phyloP scores from a whole-genome alignment of 2,113 vertebrate genomes.

The Gnathonemus echidnorhynchus region DNA sequence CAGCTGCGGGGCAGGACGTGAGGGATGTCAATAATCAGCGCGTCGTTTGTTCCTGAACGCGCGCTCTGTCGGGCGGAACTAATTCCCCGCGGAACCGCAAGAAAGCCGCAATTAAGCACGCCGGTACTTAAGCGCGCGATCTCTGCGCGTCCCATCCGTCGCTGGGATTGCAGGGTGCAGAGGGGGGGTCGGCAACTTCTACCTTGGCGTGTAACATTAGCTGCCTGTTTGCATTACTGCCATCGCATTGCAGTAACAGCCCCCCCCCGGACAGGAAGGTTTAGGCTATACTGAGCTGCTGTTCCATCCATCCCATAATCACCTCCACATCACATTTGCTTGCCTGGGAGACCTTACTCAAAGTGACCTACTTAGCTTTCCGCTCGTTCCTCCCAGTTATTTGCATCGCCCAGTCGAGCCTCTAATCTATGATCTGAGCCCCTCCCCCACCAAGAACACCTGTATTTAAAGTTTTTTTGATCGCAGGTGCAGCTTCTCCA shows the following conservation, averaged over 20 bases:
- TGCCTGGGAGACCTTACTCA: not conserved
- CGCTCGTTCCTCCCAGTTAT: slow-evolving; percentile 19
- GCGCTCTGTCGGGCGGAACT: slow-evolving; percentile 64
- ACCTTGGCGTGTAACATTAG: not conserved
- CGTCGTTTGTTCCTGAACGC: slow-evolving; percentile 57
- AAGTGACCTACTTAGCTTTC: slow-evolving; percentile 3
- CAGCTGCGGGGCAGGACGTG: slow-evolving; percentile 43
- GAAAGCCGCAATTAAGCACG: slow-evolving; percentile 69
- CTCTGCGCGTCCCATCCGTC: slow-evolving; percentile 45
- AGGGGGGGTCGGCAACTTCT: not conserved
- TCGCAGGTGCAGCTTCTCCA: not conserved
- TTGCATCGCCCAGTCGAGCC: slow-evolving; percentile 9
- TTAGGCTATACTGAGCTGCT: not conserved
- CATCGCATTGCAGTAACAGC: not conserved
- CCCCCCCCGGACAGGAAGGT: not conserved
- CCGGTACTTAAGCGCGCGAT: slow-evolving; percentile 75
- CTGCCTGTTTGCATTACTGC: not conserved
- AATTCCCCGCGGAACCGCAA: slow-evolving; percentile 62
- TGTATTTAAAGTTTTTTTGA: slow-evolving; percentile 9
- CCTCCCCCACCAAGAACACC: not conserved
- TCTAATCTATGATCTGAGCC: not conserved
- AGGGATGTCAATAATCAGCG: slow-evolving; percentile 67
- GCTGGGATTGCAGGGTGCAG: slow-evolving; percentile 37
- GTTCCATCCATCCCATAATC: not conserved
- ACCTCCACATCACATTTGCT: not conserved